Percentiles rank a stretch among this genome's conserved stretches.
Conservation (phyloP, 2,797 vertebrate species). For the Glossophaga mutica region DNA sequence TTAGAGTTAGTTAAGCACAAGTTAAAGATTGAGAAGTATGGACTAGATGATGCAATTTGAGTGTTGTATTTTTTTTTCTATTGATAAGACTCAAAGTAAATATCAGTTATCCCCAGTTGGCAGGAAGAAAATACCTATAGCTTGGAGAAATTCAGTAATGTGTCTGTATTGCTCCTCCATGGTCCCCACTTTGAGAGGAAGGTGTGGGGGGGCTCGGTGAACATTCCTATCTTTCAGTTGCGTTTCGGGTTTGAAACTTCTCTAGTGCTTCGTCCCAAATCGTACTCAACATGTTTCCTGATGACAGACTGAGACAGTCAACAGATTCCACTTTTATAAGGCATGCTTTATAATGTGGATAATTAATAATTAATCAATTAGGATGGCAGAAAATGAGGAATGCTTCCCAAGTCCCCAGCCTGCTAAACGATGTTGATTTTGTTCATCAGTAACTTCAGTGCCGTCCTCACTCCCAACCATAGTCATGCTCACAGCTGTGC, state of each 20-base stretch:
- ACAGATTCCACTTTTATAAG: not conserved
- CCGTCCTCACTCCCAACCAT: not conserved
- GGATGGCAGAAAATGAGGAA: not conserved
- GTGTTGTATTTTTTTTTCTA: not conserved
- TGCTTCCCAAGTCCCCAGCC: not conserved
- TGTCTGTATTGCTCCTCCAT: accelerated
- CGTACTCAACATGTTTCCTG: not conserved
- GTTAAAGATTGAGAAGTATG: not conserved
- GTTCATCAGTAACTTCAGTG: not conserved
- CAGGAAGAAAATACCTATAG: not conserved
- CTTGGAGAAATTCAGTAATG: not conserved
- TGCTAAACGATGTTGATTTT: not conserved
- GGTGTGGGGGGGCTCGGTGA: not conserved
- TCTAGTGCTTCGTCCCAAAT: not conserved
- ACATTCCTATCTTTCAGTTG: not conserved
- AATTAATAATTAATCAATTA: not conserved
- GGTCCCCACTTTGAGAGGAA: not conserved
- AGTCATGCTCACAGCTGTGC: accelerated
- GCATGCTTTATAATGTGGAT: not conserved
- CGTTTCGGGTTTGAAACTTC: not conserved
- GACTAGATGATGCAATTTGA: not conserved
- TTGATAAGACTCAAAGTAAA: not conserved
- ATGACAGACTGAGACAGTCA: not conserved
- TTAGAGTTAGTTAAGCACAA: not conserved
- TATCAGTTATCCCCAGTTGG: not conserved